A percentile compares a stretch with the other conserved stretches of the same genome.
These are phyloP conservation scores for Denticeps clupeoides DNA, from an alignment of 2,797 vertebrate species.

Conservation along the genomic window DNA sequence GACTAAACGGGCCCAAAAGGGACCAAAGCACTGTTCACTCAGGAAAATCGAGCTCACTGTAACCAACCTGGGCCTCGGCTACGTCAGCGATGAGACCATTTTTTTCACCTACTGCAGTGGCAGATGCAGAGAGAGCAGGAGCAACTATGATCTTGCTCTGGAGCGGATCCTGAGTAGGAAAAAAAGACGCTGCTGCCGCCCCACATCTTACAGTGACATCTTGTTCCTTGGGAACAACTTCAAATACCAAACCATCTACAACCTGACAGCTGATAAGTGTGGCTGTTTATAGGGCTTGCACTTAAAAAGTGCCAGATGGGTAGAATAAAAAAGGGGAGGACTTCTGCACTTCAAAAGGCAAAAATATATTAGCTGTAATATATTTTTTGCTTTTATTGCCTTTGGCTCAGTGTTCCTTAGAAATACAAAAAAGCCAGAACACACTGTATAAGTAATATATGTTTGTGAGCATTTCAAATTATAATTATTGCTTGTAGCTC, in stretches of 20 bases:
- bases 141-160: conserved; percentile 69
- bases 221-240: conserved; percentile 67
- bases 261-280: conserved; percentile 70
- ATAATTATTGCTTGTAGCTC: neutral
- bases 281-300: conserved; percentile 51
- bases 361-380: neutral
- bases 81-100: conserved; percentile 67
- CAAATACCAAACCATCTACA: conserved; percentile 65
- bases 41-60: conserved; percentile 67
- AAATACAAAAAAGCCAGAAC: neutral
- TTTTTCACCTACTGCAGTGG: conserved; percentile 78
- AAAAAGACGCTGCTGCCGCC: conserved; percentile 69
- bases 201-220: conserved; percentile 64
- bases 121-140: conserved; percentile 54
- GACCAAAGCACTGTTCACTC: conserved; percentile 61
- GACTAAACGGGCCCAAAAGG: conserved; percentile 60
- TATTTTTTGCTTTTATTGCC: conserved; percentile 14
- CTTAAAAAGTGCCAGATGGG: neutral
- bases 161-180: conserved; percentile 50
- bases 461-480: neutral
- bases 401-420: conserved; percentile 11
- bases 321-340: neutral
- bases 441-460: conserved; percentile 5
- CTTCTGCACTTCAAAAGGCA: neutral
- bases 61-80: conserved; percentile 71